Evolutionary conservation across 1,140 invertebrate species (phyloP), one percentile per base, ranked within the genome.

Genomic region (Zaprionus inermis): DNA sequence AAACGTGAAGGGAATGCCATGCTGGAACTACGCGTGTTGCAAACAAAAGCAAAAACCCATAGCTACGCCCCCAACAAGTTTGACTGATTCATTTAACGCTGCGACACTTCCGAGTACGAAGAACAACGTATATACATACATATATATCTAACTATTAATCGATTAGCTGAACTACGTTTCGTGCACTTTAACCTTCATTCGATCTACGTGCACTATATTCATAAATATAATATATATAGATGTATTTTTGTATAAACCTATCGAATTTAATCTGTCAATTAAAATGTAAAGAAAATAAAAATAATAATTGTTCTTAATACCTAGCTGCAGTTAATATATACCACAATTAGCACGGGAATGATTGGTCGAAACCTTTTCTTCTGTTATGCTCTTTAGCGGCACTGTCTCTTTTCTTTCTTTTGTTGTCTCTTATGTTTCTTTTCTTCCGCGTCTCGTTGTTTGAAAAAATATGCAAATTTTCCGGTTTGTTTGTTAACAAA

Each of bases 401-500:
- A 46, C 22, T 52, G n/a, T 44, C 38, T 54, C 24, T 18, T 56
- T 6, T 57, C 24, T 59, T 38, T 46, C 56, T 71, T 32, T 24
- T 56, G 2, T 11, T 61, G 41, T 34, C 44, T 49, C 44, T 72
- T 16, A 1, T 49, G 44, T 38, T 60, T 28, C 20, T 66, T 59
- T 52, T 14, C 44, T 41, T 70, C 41, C 51, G 41, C 11, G 34
- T 18, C 51, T 69, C 7, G 11, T 44, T 57, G 49, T 72, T 69
- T 56, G 36, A 28, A 28, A 28, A 28, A 28, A 28, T 83, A 84
- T 84, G 75, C 65, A 85, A 86, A 85, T 81, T 58, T 71, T 41
- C 5, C 14, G 51, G 79, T 61, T 81, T 81, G 78, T 85, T 72
- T 81, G 78, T 85, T 81, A 70, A 68, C 71, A 82, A 86, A 86